phyloP scores from a whole-genome alignment of 2,888 invertebrate species.

The Pomacea canaliculata region DNA sequence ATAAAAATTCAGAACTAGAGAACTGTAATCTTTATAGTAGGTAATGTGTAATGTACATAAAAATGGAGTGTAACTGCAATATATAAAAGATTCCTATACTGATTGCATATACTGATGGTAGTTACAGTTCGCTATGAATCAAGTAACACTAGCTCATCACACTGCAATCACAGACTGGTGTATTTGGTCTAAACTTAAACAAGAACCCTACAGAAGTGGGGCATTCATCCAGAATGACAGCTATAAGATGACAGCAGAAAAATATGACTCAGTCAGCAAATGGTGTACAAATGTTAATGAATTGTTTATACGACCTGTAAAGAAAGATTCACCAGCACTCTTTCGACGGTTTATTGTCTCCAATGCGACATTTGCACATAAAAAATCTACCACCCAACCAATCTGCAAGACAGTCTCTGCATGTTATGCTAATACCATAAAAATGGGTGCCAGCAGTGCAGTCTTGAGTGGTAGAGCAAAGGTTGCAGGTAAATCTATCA shows the following conservation, averaged over 20 bases:
- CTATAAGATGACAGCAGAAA: conserved; percentile 44
- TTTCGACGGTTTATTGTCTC: conserved; percentile 27
- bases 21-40: too few relatives aligned
- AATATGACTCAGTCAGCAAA: conserved; percentile 46
- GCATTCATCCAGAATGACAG: conserved; percentile 11
- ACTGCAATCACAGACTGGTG: conserved; percentile 56
- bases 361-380: conserved; percentile 23
- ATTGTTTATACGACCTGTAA: conserved; percentile 24
- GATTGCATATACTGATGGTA: too few relatives aligned
- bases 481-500: too few relatives aligned
- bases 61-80: too few relatives aligned
- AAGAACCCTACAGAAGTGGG: conserved; percentile 33
- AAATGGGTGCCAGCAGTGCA: too few relatives aligned
- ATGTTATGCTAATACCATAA: too few relatives aligned
- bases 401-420: neutral
- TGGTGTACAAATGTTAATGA: conserved; percentile 37
- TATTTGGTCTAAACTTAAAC: conserved; percentile 24
- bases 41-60: too few relatives aligned
- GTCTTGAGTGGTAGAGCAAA: too few relatives aligned
- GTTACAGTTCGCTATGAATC: conserved; percentile 42
- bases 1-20: too few relatives aligned
- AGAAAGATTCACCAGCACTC: conserved; percentile 18
- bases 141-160: conserved; percentile 50
- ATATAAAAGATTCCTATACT: too few relatives aligned
- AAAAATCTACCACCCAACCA: conserved; percentile 2